Conservation (phyloP, 2,888 invertebrate species). For the Leucoma salicis region DNA sequence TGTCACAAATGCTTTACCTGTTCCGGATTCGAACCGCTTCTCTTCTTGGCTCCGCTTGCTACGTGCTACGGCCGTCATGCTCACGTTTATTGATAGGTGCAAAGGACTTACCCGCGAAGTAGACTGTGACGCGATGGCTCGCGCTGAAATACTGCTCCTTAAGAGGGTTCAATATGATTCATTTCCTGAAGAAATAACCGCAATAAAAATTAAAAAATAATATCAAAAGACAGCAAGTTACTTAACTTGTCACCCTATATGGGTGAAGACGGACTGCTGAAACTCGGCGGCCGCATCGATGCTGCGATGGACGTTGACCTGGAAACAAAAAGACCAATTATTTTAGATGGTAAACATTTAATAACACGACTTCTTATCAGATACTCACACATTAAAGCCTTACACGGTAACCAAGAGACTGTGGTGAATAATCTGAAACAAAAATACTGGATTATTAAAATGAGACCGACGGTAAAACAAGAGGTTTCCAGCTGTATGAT, state of each 20-base stretch:
- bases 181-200: neutral
- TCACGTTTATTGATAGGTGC: neutral
- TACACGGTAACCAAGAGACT: conserved; percentile 12
- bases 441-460: conserved; percentile 15
- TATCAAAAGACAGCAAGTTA: neutral
- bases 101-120: neutral
- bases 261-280: neutral
- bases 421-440: conserved; percentile 16
- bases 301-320: neutral
- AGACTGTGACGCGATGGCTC: neutral
- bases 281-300: neutral
- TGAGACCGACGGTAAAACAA: conserved; percentile 22
- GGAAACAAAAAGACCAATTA: neutral
- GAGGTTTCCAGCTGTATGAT: conserved; percentile 19
- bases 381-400: conserved; percentile 7
- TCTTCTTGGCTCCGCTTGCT: too few relatives aligned
- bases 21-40: neutral
- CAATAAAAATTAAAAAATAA: neutral
- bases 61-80: too few relatives aligned
- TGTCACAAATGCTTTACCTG: conserved; percentile 1
- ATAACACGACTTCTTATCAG: neutral
- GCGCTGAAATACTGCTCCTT: neutral
- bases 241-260: neutral
- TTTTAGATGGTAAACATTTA: neutral
- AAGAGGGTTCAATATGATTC: neutral